phyloP scores from a whole-genome alignment of 2,113 vertebrate species.

The Circaetus gallicus region DNA sequence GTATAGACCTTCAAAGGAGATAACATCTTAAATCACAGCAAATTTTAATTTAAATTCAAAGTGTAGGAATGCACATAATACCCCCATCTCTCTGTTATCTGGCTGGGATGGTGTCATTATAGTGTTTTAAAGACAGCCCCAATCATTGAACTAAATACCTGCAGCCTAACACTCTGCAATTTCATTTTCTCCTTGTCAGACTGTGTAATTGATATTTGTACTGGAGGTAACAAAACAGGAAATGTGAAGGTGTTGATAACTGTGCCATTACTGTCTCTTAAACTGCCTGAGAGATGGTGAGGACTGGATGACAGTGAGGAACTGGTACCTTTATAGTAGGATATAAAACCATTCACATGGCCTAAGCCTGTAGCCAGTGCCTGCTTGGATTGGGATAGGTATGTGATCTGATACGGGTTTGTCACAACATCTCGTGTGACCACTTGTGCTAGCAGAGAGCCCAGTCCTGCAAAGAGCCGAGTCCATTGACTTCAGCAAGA shows the following conservation, averaged over 20 bases:
- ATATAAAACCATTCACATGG: not conserved
- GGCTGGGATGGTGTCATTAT: not conserved
- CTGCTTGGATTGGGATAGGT: not conserved
- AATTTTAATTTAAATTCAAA: constrained; percentile 50
- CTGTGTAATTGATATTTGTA: constrained; percentile 52
- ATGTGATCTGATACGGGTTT: not conserved
- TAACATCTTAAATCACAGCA: constrained; percentile 38
- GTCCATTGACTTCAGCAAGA: not conserved
- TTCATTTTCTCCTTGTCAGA: constrained; percentile 60
- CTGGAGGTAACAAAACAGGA: constrained; percentile 26
- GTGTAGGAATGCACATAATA: not conserved
- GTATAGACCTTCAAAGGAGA: constrained; percentile 10
- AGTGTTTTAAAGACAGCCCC: constrained; percentile 17
- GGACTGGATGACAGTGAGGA: constrained; percentile 62
- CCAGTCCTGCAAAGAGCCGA: not conserved
- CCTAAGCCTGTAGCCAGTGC: not conserved
- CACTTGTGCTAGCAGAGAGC: not conserved
- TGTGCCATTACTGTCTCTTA: not conserved
- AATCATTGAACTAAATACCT: constrained; percentile 17
- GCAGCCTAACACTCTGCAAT: constrained; percentile 20
- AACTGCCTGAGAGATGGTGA: not conserved
- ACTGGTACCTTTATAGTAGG: not conserved
- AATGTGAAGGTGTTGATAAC: constrained; percentile 22
- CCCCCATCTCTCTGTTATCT: not conserved
- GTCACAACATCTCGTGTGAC: not conserved